Conservation (phyloP, 2,888 invertebrate genomes). For the Brenthis ino region DNA sequence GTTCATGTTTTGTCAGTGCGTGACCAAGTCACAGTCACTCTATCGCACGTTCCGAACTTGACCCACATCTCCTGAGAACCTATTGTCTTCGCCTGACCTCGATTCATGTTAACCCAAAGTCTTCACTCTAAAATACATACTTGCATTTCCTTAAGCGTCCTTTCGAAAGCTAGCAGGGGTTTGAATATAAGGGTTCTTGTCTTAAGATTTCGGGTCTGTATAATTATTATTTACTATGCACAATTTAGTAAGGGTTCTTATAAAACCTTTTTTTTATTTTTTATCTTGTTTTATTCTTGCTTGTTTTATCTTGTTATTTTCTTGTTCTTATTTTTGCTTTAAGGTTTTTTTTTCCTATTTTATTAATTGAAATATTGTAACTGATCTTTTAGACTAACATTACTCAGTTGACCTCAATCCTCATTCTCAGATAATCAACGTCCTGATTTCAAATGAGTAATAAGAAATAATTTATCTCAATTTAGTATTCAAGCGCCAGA, state of each 20-base stretch:
- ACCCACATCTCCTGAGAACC: slow-evolving; percentile 70
- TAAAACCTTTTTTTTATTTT: neutral
- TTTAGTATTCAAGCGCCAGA: slow-evolving; percentile 17
- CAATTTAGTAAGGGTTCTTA: neutral
- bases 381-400: too few species aligned
- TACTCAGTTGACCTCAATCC: too few species aligned
- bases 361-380: too few species aligned
- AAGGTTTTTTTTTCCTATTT: too few species aligned
- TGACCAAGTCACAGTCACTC: slow-evolving; percentile 55
- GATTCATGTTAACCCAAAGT: slow-evolving; percentile 63
- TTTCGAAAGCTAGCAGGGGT: slow-evolving; percentile 27
- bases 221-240: neutral
- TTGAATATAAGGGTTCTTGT: slow-evolving; percentile 11
- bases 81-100: slow-evolving; percentile 72
- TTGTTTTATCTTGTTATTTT: too few species aligned
- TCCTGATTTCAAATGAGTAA: neutral
- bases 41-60: slow-evolving; percentile 68
- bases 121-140: slow-evolving; percentile 35
- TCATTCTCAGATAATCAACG: too few species aligned
- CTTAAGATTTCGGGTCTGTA: slow-evolving; percentile 6
- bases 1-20: slow-evolving; percentile 47
- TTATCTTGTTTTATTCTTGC: too few species aligned
- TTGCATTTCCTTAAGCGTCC: slow-evolving; percentile 41
- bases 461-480: slow-evolving; percentile 4
- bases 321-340: too few species aligned